These are phyloP conservation scores for Bucco capensis DNA, from an alignment of 2,113 vertebrate species.

Conservation along the genomic window DNA sequence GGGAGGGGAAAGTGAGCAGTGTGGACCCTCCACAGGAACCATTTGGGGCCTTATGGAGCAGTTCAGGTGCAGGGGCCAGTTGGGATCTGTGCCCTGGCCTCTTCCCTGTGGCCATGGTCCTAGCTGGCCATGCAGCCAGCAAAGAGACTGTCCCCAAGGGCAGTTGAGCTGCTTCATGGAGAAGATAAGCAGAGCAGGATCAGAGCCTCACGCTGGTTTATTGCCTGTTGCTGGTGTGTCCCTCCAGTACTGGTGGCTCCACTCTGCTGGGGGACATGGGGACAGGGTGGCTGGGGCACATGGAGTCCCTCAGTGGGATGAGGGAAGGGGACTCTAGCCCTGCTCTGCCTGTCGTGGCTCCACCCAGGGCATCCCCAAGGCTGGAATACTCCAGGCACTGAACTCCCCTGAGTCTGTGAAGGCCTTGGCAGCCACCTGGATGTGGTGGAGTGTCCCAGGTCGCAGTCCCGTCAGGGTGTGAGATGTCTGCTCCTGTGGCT, in stretches of 20 bases:
- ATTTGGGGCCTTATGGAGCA: too few species aligned
- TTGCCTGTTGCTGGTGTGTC: neutral
- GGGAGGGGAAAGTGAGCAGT: neutral
- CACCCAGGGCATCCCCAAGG: neutral
- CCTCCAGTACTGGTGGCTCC: neutral
- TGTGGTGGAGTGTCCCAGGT: slow-evolving; percentile 52
- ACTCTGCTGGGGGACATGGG: rapidly evolving
- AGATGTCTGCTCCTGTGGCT: slow-evolving; percentile 68
- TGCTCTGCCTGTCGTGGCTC: neutral
- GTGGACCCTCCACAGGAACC: neutral
- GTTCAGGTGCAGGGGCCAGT: rapidly evolving
- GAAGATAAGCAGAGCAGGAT: neutral
- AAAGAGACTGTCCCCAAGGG: rapidly evolving
- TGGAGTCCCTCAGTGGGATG: neutral
- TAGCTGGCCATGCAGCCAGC: rapidly evolving
- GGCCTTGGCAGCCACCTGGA: slow-evolving; percentile 84
- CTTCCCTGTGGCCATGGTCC: neutral
- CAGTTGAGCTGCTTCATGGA: neutral
- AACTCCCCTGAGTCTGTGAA: slow-evolving; percentile 72
- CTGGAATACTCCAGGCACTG: slow-evolving; percentile 81
- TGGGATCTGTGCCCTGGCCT: too few species aligned
- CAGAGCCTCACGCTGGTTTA: neutral
- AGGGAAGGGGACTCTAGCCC: neutral
- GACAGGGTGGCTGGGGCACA: rapidly evolving
- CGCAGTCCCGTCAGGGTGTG: slow-evolving; percentile 68